Conservation (phyloP, 2,888 invertebrate genomes). For the Ophion obscuratus region DNA sequence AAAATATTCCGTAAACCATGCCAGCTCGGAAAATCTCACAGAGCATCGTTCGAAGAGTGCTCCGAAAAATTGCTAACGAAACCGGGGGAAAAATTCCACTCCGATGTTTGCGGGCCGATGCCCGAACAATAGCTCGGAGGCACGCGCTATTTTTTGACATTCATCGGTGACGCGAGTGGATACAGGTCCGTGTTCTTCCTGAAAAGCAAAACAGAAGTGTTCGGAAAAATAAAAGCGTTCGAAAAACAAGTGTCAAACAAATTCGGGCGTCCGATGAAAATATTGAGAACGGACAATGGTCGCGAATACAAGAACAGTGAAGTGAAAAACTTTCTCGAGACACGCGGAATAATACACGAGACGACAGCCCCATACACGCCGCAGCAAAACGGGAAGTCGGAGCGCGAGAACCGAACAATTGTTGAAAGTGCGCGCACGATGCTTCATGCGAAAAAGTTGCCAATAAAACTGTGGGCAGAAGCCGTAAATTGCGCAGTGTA, state of each 20-base stretch:
- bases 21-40: constrained; percentile 44
- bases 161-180: constrained; percentile 70
- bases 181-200: constrained; percentile 68
- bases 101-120: constrained; percentile 72
- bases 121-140: constrained; percentile 66
- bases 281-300: constrained; percentile 63
- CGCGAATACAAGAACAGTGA: constrained; percentile 53
- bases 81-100: constrained; percentile 52
- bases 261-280: constrained; percentile 46
- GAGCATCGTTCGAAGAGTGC: constrained; percentile 41
- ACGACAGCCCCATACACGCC: constrained; percentile 60
- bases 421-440: too few species aligned
- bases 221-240: constrained; percentile 63
- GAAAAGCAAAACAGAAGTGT: constrained; percentile 59
- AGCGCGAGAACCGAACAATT: constrained; percentile 63
- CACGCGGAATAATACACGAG: constrained; percentile 49
- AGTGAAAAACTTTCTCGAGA: constrained; percentile 50
- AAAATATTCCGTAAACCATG: constrained; percentile 39
- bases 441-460: too few species aligned
- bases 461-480: too few species aligned
- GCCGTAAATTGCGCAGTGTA: too few species aligned
- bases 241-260: constrained; percentile 60
- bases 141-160: constrained; percentile 68
- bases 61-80: constrained; percentile 22
- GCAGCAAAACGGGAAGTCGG: constrained; percentile 62